Percentiles rank a stretch among this genome's conserved stretches.
Conservation (phyloP, 2,888 invertebrate species). For the Amaurobius ferox region DNA sequence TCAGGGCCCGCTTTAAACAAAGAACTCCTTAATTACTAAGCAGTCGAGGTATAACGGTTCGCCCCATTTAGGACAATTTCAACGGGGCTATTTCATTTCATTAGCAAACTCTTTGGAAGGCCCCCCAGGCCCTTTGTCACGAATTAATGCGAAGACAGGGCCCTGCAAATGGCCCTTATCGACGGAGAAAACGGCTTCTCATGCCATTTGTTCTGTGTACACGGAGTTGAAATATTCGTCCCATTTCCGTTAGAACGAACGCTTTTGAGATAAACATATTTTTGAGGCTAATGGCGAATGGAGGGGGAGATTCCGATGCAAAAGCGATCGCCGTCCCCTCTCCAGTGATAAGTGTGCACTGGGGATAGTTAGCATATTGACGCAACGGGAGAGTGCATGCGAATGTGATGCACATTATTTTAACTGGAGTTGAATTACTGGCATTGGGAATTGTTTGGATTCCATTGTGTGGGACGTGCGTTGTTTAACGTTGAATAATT, state of each 20-base stretch:
- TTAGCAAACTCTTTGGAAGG: conserved; percentile 20
- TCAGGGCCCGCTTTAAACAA: conserved; percentile 31
- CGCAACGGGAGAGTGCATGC: neutral
- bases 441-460: neutral
- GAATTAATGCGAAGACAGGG: conserved; percentile 44
- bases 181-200: conserved; percentile 31
- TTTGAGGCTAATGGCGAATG: conserved; percentile 44
- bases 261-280: conserved; percentile 61
- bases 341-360: neutral
- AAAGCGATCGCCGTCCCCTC: conserved; percentile 4
- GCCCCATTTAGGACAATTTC: conserved; percentile 34
- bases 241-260: conserved; percentile 53
- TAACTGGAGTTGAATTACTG: conserved; percentile 3
- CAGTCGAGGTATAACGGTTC: conserved; percentile 10
- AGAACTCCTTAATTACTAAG: conserved; percentile 46
- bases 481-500: neutral
- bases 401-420: neutral
- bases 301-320: conserved; percentile 18
- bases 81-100: conserved; percentile 46
- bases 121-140: conserved; percentile 21
- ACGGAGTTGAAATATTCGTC: conserved; percentile 49
- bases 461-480: neutral
- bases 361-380: conserved; percentile 41
- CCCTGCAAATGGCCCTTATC: conserved; percentile 50
- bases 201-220: conserved; percentile 37